These are phyloP conservation scores for Uromys caudimaculatus DNA, from an alignment of 2,797 vertebrate genomes.

Conservation along the genomic window DNA sequence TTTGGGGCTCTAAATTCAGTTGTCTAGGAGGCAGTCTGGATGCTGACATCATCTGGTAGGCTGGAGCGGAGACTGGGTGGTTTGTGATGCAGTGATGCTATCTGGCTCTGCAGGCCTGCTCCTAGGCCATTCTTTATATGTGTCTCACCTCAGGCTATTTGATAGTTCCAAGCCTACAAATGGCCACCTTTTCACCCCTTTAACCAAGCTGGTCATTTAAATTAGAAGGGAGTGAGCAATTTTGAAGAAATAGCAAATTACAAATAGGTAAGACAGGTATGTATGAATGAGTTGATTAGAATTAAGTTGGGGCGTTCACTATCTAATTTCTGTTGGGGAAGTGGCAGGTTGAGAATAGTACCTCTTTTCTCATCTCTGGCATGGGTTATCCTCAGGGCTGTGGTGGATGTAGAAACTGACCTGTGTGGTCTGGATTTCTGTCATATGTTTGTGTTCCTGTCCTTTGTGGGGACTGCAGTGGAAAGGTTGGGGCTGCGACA, in stretches of 20 bases:
- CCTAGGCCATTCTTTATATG: conserved; percentile 40
- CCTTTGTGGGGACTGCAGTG: neutral
- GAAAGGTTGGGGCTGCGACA: neutral
- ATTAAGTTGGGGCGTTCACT: neutral
- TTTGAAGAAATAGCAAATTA: conserved; percentile 53
- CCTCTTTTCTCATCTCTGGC: conserved; percentile 1
- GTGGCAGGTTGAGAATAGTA: neutral
- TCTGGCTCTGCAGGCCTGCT: neutral
- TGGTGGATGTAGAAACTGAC: conserved; percentile 36
- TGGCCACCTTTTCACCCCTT: conserved; percentile 1
- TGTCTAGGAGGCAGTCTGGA: conserved; percentile 31
- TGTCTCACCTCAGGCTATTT: conserved; percentile 29
- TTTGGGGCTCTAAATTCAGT: conserved; percentile 43
- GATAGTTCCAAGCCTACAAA: conserved; percentile 14
- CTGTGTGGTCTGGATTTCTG: conserved; percentile 27
- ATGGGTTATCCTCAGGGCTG: conserved; percentile 24
- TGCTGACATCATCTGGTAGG: conserved; percentile 6
- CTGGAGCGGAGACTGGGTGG: conserved; percentile 25
- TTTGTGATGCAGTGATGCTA: conserved; percentile 23
- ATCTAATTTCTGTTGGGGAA: conserved; percentile 23
- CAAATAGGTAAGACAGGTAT: conserved; percentile 18
- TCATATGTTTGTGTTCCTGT: conserved; percentile 30
- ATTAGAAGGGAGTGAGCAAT: conserved; percentile 7
- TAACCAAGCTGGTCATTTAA: conserved; percentile 40
- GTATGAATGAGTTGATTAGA: conserved; percentile 24